Percentiles rank a stretch among this genome's conserved stretches.
These are phyloP conservation scores for Ochropleura plecta DNA, from an alignment of 2,888 invertebrate genomes.

Conservation along the genomic window DNA sequence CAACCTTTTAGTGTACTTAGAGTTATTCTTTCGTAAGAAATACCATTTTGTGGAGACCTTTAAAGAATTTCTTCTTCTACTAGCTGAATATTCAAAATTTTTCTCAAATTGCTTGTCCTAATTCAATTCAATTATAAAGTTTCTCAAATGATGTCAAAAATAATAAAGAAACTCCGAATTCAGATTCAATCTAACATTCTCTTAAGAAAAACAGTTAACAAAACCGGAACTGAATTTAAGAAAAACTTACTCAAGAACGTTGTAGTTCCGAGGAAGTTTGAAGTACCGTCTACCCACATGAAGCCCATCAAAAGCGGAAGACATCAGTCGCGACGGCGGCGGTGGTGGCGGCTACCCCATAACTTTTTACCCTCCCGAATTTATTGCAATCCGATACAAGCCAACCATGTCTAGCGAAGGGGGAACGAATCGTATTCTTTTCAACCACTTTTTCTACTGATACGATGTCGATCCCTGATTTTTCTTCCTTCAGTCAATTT, in stretches of 20 bases:
- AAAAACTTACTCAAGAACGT: slow-evolving; percentile 11
- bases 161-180: neutral
- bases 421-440: slow-evolving; percentile 48
- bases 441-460: slow-evolving; percentile 48
- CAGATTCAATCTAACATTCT: neutral
- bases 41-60: neutral
- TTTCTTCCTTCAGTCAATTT: slow-evolving; percentile 51
- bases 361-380: slow-evolving; percentile 76
- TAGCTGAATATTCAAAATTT: neutral
- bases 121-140: neutral
- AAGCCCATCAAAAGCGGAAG: slow-evolving; percentile 83
- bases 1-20: slow-evolving; percentile 5
- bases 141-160: neutral
- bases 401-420: slow-evolving; percentile 54
- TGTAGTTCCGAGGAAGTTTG: slow-evolving; percentile 38
- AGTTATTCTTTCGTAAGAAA: neutral
- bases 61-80: neutral
- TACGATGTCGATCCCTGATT: slow-evolving; percentile 37
- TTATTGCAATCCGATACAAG: slow-evolving; percentile 87
- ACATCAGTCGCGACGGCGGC: slow-evolving; percentile 71
- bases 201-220: neutral
- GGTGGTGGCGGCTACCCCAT: slow-evolving; percentile 54
- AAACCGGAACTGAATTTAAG: slow-evolving; percentile 17
- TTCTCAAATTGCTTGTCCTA: neutral
- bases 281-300: slow-evolving; percentile 59